These are phyloP conservation scores for Zelostemma sp. DNA, from an alignment of 1,140 invertebrate genomes.

Conservation along the genomic window DNA sequence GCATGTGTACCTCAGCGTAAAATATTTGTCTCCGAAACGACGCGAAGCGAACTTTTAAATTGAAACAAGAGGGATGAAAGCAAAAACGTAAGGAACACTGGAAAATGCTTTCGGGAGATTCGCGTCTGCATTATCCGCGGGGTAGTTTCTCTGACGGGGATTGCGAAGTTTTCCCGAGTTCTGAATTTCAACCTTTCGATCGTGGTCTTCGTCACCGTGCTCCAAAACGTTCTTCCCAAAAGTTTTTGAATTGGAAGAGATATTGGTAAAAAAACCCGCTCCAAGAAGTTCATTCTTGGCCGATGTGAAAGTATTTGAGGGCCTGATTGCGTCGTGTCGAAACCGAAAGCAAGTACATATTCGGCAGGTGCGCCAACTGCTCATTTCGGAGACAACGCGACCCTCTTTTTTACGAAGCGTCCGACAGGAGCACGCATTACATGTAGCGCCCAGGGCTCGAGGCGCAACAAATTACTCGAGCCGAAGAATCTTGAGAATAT, in stretches of 20 bases:
- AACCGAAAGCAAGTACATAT: constrained; percentile 4
- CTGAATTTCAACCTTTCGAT: constrained; percentile 10
- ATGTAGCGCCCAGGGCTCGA: constrained; percentile 26
- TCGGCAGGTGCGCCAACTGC: constrained; percentile 42
- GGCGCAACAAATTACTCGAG: constrained; percentile 10
- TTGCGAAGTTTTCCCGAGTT: constrained; percentile 19
- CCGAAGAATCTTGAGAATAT: not conserved
- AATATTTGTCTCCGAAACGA: too few relatives aligned
- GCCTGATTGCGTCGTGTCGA: too few relatives aligned
- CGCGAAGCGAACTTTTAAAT: not conserved
- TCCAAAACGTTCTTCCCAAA: too few relatives aligned
- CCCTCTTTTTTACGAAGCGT: constrained; percentile 12
- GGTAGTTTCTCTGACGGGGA: constrained; percentile 12
- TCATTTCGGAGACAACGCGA: constrained; percentile 46
- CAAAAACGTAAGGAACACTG: not conserved
- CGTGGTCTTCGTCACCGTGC: too few relatives aligned
- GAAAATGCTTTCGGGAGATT: constrained; percentile 6
- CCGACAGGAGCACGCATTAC: constrained; percentile 36
- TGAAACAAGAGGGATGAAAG: not conserved
- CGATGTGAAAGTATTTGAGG: too few relatives aligned
- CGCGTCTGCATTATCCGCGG: constrained; percentile 15
- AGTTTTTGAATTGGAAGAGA: too few relatives aligned
- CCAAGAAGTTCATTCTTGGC: too few relatives aligned
- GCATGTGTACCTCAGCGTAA: too few relatives aligned
- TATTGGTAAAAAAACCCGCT: too few relatives aligned